Evolutionary conservation across 2,888 invertebrate species (phyloP), one percentile per base, ranked within the genome.

Genomic region (Ophion slaviceki): DNA sequence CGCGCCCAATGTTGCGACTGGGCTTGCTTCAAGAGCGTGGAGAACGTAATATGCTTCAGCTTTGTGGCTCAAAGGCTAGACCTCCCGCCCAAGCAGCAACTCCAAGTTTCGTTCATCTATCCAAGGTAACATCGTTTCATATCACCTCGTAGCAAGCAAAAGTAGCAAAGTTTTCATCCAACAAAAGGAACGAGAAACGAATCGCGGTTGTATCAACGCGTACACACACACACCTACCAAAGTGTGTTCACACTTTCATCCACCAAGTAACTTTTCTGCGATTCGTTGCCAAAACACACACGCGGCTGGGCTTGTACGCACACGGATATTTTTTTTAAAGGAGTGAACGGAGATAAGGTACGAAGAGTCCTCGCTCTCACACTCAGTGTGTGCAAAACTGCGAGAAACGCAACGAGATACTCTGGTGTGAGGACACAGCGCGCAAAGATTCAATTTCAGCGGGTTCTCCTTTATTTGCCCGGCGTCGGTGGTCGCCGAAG

Each of bases 401-500:
- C 36, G 75, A 75, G 79, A 79, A 85, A 82, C 85, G 78, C 82
- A 79, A 78, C 78, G 67, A 74, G 80, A 85, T 71, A 82, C 70
- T 64, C 79, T 24, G 53, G 80, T 67, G 82, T 59, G 81, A 82
- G 84, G 71, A 72, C 74, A 72, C 61, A 84, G 79, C 85, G 84
- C 77, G 88, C 86, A 79, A 86, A 88, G 88, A 89, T 89, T 90
- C 90, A 87, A 90, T 90, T 89, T 87, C 86, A 87, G 81, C 86
- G 80, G 75, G 85, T 80, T 87, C 82, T 87, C 82, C 75, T 82
- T 88, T 90, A 88, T 89, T 90, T 89, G 88, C 87, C 68, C 84
- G 64, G 28, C 71, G 82, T 66, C 67, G 81, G 78, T 81, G 78
- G 85, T 74, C 81, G 85, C 77, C 11, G 45, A 84, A 81, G 80